A percentile compares a stretch with the other conserved stretches of the same genome.
Evolutionary conservation across 2,888 invertebrate species (phyloP).

Genomic region (Anoplius nigerrimus): DNA sequence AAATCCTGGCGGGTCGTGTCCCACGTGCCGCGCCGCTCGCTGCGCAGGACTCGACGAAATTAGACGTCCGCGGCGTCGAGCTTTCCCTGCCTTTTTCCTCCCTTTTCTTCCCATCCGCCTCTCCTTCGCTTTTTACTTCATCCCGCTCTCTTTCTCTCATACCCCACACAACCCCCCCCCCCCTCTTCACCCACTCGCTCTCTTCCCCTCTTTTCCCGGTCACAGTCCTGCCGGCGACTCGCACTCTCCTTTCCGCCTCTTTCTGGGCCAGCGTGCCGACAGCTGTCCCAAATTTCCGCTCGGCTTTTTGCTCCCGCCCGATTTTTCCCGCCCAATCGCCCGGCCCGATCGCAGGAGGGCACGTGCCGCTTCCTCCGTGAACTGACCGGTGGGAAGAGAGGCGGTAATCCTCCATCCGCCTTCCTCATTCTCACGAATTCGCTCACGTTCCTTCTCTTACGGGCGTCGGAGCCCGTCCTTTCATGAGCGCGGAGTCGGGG

Average conservation of each 20-base stretch:
- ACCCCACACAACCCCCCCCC: neutral
- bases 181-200: neutral
- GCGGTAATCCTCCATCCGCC: slow-evolving; percentile 9
- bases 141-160: no score
- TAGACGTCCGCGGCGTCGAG: slow-evolving; percentile 29
- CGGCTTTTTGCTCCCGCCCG: slow-evolving; percentile 28
- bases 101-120: slow-evolving; percentile 5
- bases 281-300: slow-evolving; percentile 48
- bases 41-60: slow-evolving; percentile 43
- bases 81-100: slow-evolving; percentile 31
- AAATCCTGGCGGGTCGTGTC: slow-evolving; percentile 24
- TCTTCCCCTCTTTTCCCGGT: no score
- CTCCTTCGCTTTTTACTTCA: neutral
- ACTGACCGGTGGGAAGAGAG: no score
- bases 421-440: slow-evolving; percentile 13
- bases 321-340: slow-evolving; percentile 36
- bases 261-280: slow-evolving; percentile 39
- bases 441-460: neutral
- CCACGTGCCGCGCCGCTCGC: slow-evolving; percentile 20
- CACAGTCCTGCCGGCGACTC: neutral
- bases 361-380: slow-evolving; percentile 31
- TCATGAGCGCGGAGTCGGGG: neutral
- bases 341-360: slow-evolving; percentile 13
- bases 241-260: slow-evolving; percentile 15
- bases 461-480: neutral